Conservation (phyloP, 2,888 invertebrate species). For the Cheilosia scutellata region DNA sequence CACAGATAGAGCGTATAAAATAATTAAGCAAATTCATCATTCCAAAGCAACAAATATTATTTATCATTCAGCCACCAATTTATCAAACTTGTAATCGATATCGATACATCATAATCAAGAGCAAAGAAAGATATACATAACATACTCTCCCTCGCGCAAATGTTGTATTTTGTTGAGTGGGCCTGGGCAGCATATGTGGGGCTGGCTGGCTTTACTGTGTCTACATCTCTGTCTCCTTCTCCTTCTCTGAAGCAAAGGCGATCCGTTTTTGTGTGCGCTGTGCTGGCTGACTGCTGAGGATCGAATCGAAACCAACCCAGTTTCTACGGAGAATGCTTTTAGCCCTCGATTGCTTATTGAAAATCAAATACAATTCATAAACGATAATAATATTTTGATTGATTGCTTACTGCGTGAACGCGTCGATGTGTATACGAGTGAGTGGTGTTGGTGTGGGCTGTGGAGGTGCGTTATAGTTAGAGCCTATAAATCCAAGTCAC, state of each 20-base stretch:
- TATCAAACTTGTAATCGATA: constrained; percentile 71
- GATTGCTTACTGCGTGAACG: constrained; percentile 43
- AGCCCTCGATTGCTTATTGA: constrained; percentile 61
- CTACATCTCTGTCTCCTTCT: background rate
- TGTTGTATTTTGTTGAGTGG: constrained; percentile 35
- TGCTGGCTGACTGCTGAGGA: constrained; percentile 14
- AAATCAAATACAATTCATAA: constrained; percentile 62
- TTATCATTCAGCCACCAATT: constrained; percentile 65
- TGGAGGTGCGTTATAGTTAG: background rate
- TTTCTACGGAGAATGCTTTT: constrained; percentile 1
- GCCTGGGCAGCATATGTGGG: constrained; percentile 43
- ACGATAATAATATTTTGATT: constrained; percentile 65
- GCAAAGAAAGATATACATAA: constrained; percentile 36
- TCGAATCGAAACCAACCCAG: constrained; percentile 27
- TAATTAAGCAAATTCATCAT: constrained; percentile 63
- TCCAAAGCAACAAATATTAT: constrained; percentile 30
- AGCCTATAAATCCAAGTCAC: constrained; percentile 5
- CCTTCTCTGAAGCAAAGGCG: background rate
- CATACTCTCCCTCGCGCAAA: constrained; percentile 23
- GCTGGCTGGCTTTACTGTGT: background rate
- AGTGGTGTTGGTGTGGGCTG: background rate
- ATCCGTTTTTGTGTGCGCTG: constrained; percentile 1
- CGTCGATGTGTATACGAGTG: background rate
- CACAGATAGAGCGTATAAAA: constrained; percentile 27
- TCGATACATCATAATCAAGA: constrained; percentile 70